These are phyloP conservation scores for Tanytarsus gracilentus DNA, from an alignment of 2,888 invertebrate species.

Conservation along the genomic window DNA sequence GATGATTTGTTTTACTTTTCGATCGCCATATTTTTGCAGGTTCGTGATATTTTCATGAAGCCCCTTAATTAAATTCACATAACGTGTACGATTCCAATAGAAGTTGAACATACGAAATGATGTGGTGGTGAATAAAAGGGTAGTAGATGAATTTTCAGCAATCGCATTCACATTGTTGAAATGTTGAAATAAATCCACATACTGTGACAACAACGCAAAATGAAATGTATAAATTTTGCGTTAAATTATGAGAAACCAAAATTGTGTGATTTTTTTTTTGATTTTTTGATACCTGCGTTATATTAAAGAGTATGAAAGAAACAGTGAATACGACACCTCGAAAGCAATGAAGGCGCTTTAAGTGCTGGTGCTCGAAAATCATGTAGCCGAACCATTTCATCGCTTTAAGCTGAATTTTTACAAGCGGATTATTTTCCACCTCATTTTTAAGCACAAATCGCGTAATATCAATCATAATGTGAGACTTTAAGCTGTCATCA, in stretches of 20 bases:
- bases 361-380: conserved; percentile 19
- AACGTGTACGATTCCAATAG: conserved; percentile 24
- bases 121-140: conserved; percentile 28
- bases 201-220: conserved; percentile 7
- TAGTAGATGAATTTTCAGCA: conserved; percentile 28
- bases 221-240: not conserved
- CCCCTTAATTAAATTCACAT: conserved; percentile 8
- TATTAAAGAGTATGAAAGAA: conserved; percentile 26
- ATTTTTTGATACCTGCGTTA: conserved; percentile 25
- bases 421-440: conserved; percentile 13
- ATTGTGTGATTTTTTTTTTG: not conserved
- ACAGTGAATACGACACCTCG: conserved; percentile 16
- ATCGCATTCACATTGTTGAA: conserved; percentile 27
- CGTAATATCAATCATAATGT: conserved; percentile 7
- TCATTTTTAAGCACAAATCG: conserved; percentile 2
- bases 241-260: not conserved
- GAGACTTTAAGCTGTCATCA: too few relatives aligned
- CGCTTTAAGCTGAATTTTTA: conserved; percentile 14
- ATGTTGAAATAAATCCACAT: conserved; percentile 21
- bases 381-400: conserved; percentile 22
- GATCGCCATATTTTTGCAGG: not conserved
- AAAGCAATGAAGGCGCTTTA: conserved; percentile 7
- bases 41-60: not conserved
- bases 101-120: conserved; percentile 28
- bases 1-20: not conserved